phyloP scores from a whole-genome alignment of 2,888 invertebrate species.

The Megastigmus dorsalis region DNA sequence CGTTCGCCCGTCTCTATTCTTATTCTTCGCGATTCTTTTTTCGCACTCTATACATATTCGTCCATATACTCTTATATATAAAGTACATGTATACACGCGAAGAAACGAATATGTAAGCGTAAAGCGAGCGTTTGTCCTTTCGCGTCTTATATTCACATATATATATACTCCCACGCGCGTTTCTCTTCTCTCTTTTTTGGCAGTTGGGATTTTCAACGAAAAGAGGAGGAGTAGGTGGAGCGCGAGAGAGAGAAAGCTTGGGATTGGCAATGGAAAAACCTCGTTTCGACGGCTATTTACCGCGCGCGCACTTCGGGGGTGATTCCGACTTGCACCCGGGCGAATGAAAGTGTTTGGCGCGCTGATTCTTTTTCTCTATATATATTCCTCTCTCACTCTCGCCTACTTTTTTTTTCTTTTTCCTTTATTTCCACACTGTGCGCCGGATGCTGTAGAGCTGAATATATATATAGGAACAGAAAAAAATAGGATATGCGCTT shows the following conservation, averaged over 20 bases:
- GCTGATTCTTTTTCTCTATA: constrained; percentile 3
- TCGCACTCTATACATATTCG: background rate
- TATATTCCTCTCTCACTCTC: too few relatives aligned
- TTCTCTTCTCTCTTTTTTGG: too few relatives aligned
- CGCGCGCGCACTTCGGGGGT: background rate
- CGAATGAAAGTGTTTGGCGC: background rate
- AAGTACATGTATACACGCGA: too few relatives aligned
- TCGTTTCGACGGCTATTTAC: constrained; percentile 32
- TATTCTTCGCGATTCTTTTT: background rate
- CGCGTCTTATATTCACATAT: too few relatives aligned
- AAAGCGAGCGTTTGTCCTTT: too few relatives aligned
- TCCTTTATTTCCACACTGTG: background rate
- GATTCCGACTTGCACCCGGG: constrained; percentile 1
- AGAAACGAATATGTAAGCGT: too few relatives aligned
- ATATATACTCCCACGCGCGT: too few relatives aligned
- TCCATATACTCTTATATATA: too few relatives aligned
- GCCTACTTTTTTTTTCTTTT: constrained; percentile 6
- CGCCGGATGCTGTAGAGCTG: background rate
- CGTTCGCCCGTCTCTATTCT: background rate
- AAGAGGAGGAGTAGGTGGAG: too few relatives aligned
- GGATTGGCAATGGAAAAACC: background rate
- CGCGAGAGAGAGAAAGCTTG: too few relatives aligned
- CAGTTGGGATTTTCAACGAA: too few relatives aligned
- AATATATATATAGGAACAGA: background rate
- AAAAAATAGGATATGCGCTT: background rate